These are phyloP conservation scores for Dromius quadrimaculatus DNA, from an alignment of 2,888 invertebrate genomes.

Conservation along the genomic window DNA sequence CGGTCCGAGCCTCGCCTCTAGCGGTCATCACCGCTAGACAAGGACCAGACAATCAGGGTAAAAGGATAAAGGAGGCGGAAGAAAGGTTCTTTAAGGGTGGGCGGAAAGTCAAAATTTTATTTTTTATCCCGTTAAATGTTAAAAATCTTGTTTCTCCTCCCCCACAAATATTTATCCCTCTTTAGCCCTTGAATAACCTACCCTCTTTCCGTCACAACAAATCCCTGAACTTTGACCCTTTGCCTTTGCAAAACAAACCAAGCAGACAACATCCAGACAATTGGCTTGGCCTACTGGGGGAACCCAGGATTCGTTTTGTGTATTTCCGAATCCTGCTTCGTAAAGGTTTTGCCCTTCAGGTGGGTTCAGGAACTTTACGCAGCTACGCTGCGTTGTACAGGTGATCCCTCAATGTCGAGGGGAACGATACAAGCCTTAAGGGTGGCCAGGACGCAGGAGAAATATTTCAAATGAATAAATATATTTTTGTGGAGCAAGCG, in stretches of 20 bases:
- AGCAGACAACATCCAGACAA: constrained; percentile 24
- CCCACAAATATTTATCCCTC: too few species aligned
- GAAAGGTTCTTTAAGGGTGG: too few species aligned
- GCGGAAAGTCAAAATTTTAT: too few species aligned
- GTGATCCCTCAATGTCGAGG: constrained; percentile 40
- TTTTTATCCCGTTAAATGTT: too few species aligned
- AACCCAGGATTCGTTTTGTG: background rate
- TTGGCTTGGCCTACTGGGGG: constrained; percentile 29
- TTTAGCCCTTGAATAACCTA: background rate
- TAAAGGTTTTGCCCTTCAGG: constrained; percentile 32
- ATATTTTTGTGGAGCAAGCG: too few species aligned
- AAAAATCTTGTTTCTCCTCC: too few species aligned
- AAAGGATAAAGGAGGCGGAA: too few species aligned
- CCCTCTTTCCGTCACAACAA: too few species aligned
- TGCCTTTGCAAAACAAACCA: constrained; percentile 13
- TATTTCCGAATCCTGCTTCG: background rate
- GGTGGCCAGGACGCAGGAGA: background rate
- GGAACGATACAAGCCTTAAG: background rate
- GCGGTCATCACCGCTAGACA: too few species aligned
- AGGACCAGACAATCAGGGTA: too few species aligned
- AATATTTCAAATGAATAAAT: too few species aligned
- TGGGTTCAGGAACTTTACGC: constrained; percentile 32
- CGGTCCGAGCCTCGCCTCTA: too few species aligned
- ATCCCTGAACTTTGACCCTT: background rate
- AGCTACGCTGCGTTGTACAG: background rate